Percentiles rank a stretch among this genome's conserved stretches.
phyloP scores from a whole-genome alignment of 2,888 invertebrate species.

The Tribolium freemani region DNA sequence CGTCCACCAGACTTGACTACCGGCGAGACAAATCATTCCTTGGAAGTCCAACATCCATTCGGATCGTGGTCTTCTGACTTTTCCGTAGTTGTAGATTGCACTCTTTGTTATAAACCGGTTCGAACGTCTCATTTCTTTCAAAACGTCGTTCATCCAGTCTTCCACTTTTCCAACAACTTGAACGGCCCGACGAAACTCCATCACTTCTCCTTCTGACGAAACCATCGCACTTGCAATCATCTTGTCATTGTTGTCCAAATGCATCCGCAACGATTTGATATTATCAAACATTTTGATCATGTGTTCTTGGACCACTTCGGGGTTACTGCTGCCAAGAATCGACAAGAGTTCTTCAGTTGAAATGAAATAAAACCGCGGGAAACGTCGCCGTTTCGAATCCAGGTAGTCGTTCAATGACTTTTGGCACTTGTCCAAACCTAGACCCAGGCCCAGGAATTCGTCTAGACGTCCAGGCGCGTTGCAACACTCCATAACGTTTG shows the following conservation, averaged over 20 bases:
- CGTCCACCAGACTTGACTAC: conserved; percentile 96
- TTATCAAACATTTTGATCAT: conserved; percentile 98
- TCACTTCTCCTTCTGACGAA: conserved; percentile 88
- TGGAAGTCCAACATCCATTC: conserved; percentile 93
- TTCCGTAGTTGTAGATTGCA: conserved; percentile 89
- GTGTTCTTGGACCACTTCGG: conserved; percentile 89
- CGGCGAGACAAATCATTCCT: conserved; percentile 76
- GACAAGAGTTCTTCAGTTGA: conserved; percentile 93
- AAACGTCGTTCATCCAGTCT: conserved; percentile 91
- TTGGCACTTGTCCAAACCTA: conserved; percentile 89
- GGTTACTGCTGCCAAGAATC: conserved; percentile 89
- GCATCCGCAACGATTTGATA: conserved; percentile 81
- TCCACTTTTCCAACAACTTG: conserved; percentile 87
- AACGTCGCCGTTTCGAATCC: conserved; percentile 88
- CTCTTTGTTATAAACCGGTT: conserved; percentile 90
- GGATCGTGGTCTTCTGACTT: conserved; percentile 77
- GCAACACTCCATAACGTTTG: conserved; percentile 86
- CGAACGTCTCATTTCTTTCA: conserved; percentile 86
- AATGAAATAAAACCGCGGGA: conserved; percentile 94
- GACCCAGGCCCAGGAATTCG: conserved; percentile 81
- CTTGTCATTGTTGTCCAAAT: conserved; percentile 76
- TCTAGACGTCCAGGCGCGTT: conserved; percentile 79
- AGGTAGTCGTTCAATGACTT: conserved; percentile 93
- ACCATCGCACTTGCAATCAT: conserved; percentile 85
- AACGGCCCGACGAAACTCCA: conserved; percentile 84